phyloP scores from a whole-genome alignment of 2,888 invertebrate species.

The Sphaerophoria rueppellii region DNA sequence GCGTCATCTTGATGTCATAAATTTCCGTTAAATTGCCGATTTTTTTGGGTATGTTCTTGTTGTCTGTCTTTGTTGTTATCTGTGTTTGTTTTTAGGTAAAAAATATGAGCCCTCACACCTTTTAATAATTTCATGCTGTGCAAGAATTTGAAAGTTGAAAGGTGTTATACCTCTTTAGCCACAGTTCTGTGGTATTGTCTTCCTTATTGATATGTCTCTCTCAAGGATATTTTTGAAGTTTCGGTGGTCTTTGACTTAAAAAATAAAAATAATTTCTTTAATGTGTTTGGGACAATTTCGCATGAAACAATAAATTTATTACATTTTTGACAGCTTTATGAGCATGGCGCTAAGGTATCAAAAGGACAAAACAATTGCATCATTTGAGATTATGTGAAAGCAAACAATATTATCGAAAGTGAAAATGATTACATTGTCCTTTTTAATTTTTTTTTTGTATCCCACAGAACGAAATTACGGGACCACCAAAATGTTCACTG shows the following conservation, averaged over 20 bases:
- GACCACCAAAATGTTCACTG: too few species aligned
- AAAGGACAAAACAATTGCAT: too few species aligned
- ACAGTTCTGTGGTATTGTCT: constrained; percentile 42
- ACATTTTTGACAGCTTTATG: constrained; percentile 70
- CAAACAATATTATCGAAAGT: too few species aligned
- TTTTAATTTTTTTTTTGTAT: too few species aligned
- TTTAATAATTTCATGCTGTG: constrained; percentile 56
- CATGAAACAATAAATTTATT: constrained; percentile 57
- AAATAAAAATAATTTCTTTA: constrained; percentile 39
- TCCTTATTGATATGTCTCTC: constrained; percentile 3
- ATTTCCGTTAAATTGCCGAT: constrained; percentile 78
- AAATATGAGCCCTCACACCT: constrained; percentile 42
- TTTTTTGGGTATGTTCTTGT: constrained; percentile 38
- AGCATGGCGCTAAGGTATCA: constrained; percentile 47
- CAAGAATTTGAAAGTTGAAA: constrained; percentile 26
- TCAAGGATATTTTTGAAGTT: constrained; percentile 23
- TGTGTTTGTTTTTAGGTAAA: constrained; percentile 35
- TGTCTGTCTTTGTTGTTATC: not conserved
- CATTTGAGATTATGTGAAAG: too few species aligned
- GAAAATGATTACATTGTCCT: too few species aligned
- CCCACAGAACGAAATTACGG: too few species aligned
- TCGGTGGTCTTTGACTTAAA: too few species aligned
- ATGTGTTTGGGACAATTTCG: constrained; percentile 54
- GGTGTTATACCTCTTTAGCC: constrained; percentile 46
- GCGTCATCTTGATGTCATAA: constrained; percentile 77